Percentiles rank a stretch among this genome's conserved stretches.
Evolutionary conservation across 1,140 invertebrate genomes (phyloP).

Genomic region (Microplitis demolitor): DNA sequence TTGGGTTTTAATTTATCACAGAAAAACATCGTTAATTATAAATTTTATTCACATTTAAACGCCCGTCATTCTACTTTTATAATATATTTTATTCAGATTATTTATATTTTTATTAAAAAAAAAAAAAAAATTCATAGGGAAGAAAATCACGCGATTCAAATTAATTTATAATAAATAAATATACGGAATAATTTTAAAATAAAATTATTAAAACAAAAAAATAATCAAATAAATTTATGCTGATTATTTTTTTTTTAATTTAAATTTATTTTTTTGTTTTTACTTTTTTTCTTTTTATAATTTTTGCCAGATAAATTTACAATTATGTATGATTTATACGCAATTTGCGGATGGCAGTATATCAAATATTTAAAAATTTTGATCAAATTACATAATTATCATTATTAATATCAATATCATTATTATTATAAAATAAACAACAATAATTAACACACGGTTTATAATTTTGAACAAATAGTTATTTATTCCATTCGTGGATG

Average conservation of each 20-base stretch:
- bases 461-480: neutral
- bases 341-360: conserved; percentile 52
- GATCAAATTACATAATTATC: conserved; percentile 21
- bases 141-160: too few relatives aligned
- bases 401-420: neutral
- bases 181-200: too few relatives aligned
- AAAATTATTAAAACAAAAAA: too few relatives aligned
- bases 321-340: conserved; percentile 41
- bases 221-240: conserved; percentile 22
- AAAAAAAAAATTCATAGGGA: too few relatives aligned
- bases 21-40: conserved; percentile 58
- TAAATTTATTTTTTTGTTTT: conserved; percentile 41
- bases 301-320: conserved; percentile 41
- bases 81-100: neutral
- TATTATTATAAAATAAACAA: neutral
- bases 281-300: conserved; percentile 18
- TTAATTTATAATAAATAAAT: too few relatives aligned
- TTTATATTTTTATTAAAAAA: too few relatives aligned
- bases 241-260: too few relatives aligned
- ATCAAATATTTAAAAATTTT: conserved; percentile 43
- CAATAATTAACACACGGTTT: neutral
- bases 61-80: neutral
- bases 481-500: neutral
- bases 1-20: conserved; percentile 53
- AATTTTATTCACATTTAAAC: conserved; percentile 33